Evolutionary conservation across 53 echinoderm and acorn worm genomes (phyloP), one percentile per base, ranked within the genome.

Genomic region (Henricia sp.): DNA sequence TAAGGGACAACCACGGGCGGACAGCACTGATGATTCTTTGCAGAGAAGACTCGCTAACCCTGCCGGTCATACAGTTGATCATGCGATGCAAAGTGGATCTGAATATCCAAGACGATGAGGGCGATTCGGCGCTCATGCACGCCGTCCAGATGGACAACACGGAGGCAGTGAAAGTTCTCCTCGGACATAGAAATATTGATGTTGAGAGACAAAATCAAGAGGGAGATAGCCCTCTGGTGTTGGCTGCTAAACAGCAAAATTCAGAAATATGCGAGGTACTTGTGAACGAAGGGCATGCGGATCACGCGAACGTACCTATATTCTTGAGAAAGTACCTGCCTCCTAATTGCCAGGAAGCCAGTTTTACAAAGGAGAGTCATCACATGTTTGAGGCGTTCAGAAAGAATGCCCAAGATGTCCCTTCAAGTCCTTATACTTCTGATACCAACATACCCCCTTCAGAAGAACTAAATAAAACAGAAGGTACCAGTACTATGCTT

Each of bases 81-180:
- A 46, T 73, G 39, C 66, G 68, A 10, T 30, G 66, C 17, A 74
- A 86, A 9, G 83, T 89, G 5, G 94, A 99, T 35, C 89, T 87
- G 0, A 99, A 99, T 67, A 25, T 86, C 23, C 86, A 84, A 43
- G 99, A 99, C 48, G 94, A 95, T 40, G 70, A 89, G 28, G 99
- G 99, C 3, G 87, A 94, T 74, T 92, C 94, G 27, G 92, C 94
- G 1, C 71, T 99, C 39, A 90, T 99, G 71, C 94, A 99, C 48
- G 94, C 99, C 24, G 88, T 99, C 32, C 74, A 90, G 63, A 71
- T 77, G 4, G 99, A 94, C 48, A 99, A 99, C 52, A 70, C 87
- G 2, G 83, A 85, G 4, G 94, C 90, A 0, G 90, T 95, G 6
- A 35, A 60, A 34, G 63, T 72, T 6, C 75, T 99, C 1, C 52